Conservation (phyloP, 2,113 vertebrate genomes). For the Hipposideros armiger region DNA sequence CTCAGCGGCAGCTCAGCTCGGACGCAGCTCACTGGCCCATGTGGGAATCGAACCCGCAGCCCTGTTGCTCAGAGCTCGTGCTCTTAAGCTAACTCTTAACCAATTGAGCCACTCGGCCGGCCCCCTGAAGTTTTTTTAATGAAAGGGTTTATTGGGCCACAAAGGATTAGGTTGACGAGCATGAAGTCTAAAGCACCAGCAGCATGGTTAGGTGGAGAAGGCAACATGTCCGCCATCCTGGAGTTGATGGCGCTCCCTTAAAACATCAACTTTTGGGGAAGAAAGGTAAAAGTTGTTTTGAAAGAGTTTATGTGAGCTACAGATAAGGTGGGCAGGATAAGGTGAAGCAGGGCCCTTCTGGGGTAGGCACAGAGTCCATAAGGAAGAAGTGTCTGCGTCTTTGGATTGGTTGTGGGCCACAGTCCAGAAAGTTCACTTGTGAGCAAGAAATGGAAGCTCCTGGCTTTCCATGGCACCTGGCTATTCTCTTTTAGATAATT, state of each 20-base stretch:
- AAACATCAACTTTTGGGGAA: background rate
- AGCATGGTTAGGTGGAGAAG: background rate
- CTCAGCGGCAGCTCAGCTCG: no score
- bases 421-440: background rate
- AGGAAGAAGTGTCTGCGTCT: background rate
- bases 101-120: no score
- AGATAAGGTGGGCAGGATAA: background rate
- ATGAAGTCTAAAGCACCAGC: background rate
- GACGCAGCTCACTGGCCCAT: no score
- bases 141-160: background rate
- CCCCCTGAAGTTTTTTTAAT: background rate
- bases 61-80: no score
- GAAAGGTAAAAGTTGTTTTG: background rate
- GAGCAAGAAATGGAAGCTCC: background rate
- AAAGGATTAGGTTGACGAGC: background rate
- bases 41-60: no score
- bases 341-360: background rate
- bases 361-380: background rate
- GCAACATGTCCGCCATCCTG: background rate
- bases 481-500: background rate
- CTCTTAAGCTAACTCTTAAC: no score
- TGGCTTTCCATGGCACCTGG: background rate
- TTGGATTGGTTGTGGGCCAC: background rate
- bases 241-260: background rate
- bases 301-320: background rate